Evolutionary conservation across 92 coral and sea anemone species (phyloP).

Genomic region (Heteractis magnifica): DNA sequence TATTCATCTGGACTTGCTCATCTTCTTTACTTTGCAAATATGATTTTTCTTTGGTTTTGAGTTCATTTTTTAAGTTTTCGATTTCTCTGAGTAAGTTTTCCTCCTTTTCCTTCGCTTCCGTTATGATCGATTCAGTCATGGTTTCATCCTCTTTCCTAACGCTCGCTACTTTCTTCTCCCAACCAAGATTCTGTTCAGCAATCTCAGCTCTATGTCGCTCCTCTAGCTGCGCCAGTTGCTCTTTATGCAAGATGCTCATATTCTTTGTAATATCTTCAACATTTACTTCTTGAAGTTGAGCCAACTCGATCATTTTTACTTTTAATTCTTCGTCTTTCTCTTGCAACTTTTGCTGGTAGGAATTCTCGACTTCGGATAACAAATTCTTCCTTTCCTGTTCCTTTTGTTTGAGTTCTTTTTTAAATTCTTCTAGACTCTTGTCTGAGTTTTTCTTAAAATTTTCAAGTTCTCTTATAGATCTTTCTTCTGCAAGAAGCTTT

Average conservation of each 20-base stretch:
- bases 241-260: constrained; percentile 69
- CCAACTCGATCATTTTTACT: constrained; percentile 69
- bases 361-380: constrained; percentile 49
- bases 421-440: constrained; percentile 40
- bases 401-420: constrained; percentile 48
- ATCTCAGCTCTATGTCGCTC: constrained; percentile 82
- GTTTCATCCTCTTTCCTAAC: constrained; percentile 86
- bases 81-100: constrained; percentile 68
- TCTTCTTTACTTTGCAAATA: constrained; percentile 67
- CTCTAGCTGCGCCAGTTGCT: constrained; percentile 74
- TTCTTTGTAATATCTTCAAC: constrained; percentile 81
- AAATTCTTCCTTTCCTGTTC: constrained; percentile 54
- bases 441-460: constrained; percentile 35
- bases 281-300: constrained; percentile 75
- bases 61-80: constrained; percentile 63
- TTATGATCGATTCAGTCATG: constrained; percentile 68
- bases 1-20: constrained; percentile 50
- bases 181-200: constrained; percentile 78
- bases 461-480: constrained; percentile 38
- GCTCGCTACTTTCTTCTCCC: constrained; percentile 85
- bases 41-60: constrained; percentile 55
- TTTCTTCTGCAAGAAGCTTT: constrained; percentile 72
- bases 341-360: constrained; percentile 55
- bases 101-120: constrained; percentile 89
- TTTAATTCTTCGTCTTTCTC: constrained; percentile 75